Evolutionary conservation across 2,113 vertebrate genomes (phyloP).

Genomic region (Hiodon alosoides): DNA sequence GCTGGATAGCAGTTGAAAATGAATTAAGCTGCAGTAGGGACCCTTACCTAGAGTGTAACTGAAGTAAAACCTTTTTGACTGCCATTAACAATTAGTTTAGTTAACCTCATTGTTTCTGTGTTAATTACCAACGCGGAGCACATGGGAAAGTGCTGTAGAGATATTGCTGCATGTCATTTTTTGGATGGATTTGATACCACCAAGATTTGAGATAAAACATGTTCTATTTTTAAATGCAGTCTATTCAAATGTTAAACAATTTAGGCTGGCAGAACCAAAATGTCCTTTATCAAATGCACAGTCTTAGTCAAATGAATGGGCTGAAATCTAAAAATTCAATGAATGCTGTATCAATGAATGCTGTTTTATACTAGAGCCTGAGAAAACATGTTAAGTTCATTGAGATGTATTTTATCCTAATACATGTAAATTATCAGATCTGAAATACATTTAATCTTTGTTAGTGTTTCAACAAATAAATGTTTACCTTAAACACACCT

Average conservation of each 20-base stretch:
- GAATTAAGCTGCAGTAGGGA: conserved; percentile 3
- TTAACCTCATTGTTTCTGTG: conserved; percentile 16
- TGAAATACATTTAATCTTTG: background rate
- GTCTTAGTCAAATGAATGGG: no score
- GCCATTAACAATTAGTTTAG: conserved; percentile 22
- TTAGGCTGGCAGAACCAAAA: no score
- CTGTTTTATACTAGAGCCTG: no score
- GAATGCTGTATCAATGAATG: no score
- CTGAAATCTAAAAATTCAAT: no score
- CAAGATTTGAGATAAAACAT: background rate
- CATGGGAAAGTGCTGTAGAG: background rate
- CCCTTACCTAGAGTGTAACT: conserved; percentile 20
- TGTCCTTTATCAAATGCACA: no score
- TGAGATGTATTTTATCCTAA: conserved; percentile 18
- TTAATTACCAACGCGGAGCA: conserved; percentile 8
- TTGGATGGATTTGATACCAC: background rate
- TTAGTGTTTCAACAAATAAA: no score
- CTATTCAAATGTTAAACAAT: background rate
- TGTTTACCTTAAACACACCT: no score
- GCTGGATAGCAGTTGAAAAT: conserved; percentile 8
- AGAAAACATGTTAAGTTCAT: conserved; percentile 2
- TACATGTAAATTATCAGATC: conserved; percentile 15
- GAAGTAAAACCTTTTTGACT: conserved; percentile 18
- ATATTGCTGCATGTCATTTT: background rate
- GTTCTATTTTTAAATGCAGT: background rate